phyloP scores from a whole-genome alignment of 2,888 invertebrate species.

The Bursaphelenchus okinawaensis region DNA sequence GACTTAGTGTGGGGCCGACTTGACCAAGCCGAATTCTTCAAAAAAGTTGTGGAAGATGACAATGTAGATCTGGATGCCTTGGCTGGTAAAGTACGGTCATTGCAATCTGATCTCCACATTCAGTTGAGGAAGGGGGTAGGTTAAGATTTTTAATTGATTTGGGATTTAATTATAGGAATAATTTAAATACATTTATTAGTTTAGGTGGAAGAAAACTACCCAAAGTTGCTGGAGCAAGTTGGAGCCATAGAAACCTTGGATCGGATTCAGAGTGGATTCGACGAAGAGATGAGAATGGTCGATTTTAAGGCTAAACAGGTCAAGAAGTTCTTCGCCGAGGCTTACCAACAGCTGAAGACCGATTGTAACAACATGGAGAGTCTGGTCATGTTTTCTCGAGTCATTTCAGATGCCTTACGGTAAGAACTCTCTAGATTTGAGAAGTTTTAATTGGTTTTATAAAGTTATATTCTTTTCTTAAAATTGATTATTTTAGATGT shows the following conservation, averaged over 20 bases:
- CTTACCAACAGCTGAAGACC: not conserved
- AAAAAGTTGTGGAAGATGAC: constrained; percentile 36
- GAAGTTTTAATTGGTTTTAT: not conserved
- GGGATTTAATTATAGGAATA: too few species aligned
- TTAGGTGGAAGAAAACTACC: constrained; percentile 52
- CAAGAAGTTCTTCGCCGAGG: constrained; percentile 7
- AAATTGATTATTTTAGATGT: constrained; percentile 23
- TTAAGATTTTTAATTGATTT: not conserved
- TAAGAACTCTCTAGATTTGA: too few species aligned
- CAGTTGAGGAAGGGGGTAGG: constrained; percentile 49
- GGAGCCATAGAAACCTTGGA: constrained; percentile 50
- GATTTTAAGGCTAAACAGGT: constrained; percentile 27
- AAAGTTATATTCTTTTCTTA: not conserved
- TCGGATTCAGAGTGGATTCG: constrained; percentile 38
- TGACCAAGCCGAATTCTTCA: constrained; percentile 39
- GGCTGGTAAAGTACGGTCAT: constrained; percentile 37
- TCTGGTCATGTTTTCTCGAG: constrained; percentile 25
- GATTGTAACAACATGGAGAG: constrained; percentile 23
- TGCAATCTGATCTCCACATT: constrained; percentile 44
- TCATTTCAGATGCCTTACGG: constrained; percentile 30
- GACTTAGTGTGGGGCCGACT: constrained; percentile 49
- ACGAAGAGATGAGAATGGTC: constrained; percentile 40
- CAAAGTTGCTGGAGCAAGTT: constrained; percentile 51
- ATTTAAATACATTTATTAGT: constrained; percentile 14
- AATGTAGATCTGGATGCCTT: constrained; percentile 36